Evolutionary conservation across 2,888 invertebrate genomes (phyloP), one percentile per base, ranked within the genome.

Genomic region (Lumbricus terrestris): DNA sequence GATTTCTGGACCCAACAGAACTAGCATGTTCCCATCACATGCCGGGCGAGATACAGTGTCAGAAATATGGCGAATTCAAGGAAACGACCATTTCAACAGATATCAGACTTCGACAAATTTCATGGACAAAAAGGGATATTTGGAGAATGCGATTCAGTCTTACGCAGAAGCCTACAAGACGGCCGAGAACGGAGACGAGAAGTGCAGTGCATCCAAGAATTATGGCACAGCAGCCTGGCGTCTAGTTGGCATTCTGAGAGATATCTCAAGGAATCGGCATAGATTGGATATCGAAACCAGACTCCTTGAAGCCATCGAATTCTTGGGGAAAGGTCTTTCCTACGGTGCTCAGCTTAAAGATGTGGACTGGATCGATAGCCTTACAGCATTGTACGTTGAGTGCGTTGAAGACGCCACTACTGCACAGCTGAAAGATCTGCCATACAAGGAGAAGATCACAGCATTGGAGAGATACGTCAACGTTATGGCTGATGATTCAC

Each of bases 391-490:
- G 69, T 69, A 69, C n/a, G 69, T 69, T n/a, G 69, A 69, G 6
- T 69, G 69, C n/a, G 69, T 69, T 11, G 69, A 69, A 8, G 69
- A 69, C n/a, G 69, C 69, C n/a, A 69, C 69, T 29, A 69, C 69
- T 69, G 69, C n/a, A 13, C 69, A 69, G 69, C 69, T 69, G 29
- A 69, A 69, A n/a, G 69, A n/a, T n/a, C 69, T 69, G 4, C 8
- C 69, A 69, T n/a, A 69, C 69, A 69, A 69, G n/a, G 69, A 69
- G 29, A 69, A n/a, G 8, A n/a, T 69, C n/a, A 69, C n/a, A 69
- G 69, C 69, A 69, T 69, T 69, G 69, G 69, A 69, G 69, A 69
- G n/a, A 69, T 69, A 69, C n/a, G n/a, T 69, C n/a, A 69, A 69
- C n/a, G 69, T 69, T 11, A 69, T 69, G 69, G 8, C 29, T 69